phyloP scores from a whole-genome alignment of 1,140 invertebrate genomes.

The Wiebesia pumilae region DNA sequence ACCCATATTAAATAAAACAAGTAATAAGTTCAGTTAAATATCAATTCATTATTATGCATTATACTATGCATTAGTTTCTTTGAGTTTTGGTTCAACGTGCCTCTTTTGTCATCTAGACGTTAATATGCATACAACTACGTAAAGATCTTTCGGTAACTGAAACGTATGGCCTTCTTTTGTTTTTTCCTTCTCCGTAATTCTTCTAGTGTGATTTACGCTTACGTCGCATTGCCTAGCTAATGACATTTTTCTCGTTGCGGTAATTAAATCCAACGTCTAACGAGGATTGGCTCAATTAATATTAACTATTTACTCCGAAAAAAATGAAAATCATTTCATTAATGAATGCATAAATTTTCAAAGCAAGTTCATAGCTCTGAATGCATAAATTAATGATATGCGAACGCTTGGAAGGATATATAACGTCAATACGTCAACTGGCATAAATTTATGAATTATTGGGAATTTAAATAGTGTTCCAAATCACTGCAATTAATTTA shows the following conservation, averaged over 20 bases:
- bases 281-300: not conserved
- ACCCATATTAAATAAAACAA: too few relatives aligned
- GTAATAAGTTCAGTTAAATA: too few relatives aligned
- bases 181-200: not conserved
- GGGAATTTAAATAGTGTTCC: not conserved
- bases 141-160: too few relatives aligned
- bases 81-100: too few relatives aligned
- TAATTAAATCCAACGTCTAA: conserved; percentile 18
- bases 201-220: not conserved
- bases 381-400: not conserved
- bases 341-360: not conserved
- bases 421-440: not conserved
- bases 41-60: too few relatives aligned
- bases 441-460: conserved; percentile 14
- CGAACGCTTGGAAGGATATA: not conserved
- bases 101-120: too few relatives aligned
- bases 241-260: not conserved
- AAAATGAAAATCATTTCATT: conserved; percentile 6
- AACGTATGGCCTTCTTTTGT: not conserved
- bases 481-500: not conserved
- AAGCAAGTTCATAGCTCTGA: not conserved
- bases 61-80: too few relatives aligned
- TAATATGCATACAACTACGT: too few relatives aligned
- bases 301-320: not conserved
- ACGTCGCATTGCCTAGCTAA: not conserved